These are phyloP conservation scores for Glaucopsyche alexis DNA, from an alignment of 2,888 invertebrate genomes.

Conservation along the genomic window DNA sequence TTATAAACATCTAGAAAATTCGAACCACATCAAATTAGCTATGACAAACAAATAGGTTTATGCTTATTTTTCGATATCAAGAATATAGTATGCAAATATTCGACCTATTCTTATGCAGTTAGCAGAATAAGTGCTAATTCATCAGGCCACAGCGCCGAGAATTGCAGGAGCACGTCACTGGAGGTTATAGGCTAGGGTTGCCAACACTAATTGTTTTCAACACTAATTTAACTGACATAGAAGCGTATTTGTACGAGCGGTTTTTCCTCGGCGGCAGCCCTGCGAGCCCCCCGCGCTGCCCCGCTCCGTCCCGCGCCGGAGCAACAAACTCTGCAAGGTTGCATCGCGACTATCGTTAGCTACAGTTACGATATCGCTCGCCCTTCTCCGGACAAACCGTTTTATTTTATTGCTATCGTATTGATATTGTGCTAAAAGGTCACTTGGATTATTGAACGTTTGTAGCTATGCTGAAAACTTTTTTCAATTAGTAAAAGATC, in stretches of 20 bases:
- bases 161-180: conserved; percentile 34
- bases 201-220: accelerated
- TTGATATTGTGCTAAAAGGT: conserved; percentile 65
- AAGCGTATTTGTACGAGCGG: neutral
- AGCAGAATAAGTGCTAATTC: conserved; percentile 24
- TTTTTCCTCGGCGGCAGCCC: neutral
- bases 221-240: neutral
- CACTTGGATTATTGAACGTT: conserved; percentile 45
- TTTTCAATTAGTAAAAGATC: neutral
- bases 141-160: conserved; percentile 24
- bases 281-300: conserved; percentile 15
- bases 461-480: conserved; percentile 29
- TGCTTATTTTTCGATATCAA: neutral
- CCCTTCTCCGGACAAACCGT: conserved; percentile 71
- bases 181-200: neutral
- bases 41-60: neutral
- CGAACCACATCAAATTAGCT: neutral
- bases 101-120: conserved; percentile 31
- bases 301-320: conserved; percentile 51
- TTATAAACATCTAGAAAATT: conserved; percentile 13
- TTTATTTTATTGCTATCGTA: conserved; percentile 72
- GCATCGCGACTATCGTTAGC: conserved; percentile 67
- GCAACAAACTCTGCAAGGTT: conserved; percentile 80
- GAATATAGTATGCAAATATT: conserved; percentile 33
- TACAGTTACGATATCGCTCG: conserved; percentile 73